Base-by-base conservation (phyloP, 2,888 invertebrate species). In the Peribatodes rhomboidaria region DNA sequence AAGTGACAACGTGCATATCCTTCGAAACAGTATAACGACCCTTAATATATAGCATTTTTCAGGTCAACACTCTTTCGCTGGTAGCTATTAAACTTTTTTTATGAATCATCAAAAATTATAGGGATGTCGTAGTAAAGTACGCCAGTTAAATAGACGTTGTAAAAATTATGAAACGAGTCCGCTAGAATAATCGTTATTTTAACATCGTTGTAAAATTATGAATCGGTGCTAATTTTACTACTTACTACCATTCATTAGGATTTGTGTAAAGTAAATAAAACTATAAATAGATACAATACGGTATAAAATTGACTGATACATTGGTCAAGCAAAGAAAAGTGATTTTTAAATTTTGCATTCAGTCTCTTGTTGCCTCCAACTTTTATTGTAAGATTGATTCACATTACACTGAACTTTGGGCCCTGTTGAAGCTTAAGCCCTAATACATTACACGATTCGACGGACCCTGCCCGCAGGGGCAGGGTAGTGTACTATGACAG, bases 31-130 rank as follows among this genome's bases (percentile, higher is more conserved):
- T 54, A 31, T 27, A 59, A 62, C 58, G 46, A 61, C 42, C 57
- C n/a, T 33, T 13, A 35, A 55, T 9, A 44, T 50, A 41, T 37
- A 27, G n/a, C 20, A 50, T 18, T 42, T 35, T 54, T 44, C 41
- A 50, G 56, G 56, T 50, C 50, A 53, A 61, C 31, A 55, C 20
- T 14, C 55, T 1, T 20, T 37, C 37, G 44, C 13, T 22, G 20
- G 22, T 11, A 20, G 22, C 42, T 20, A 39, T 47, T 47, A 56
- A 56, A 55, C 16, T 42, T 0, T 61, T n/a, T 61, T 35, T 49
- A 61, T 61, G 55, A 61, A 35, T 56, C 61, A 55, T 61, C 37
- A 41, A 61, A 44, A 52, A 55, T 44, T 44, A 55, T 53, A 53
- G n/a, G 53, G 39, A 22, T 53, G 53, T 41, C 35, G 20, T 52